Evolutionary conservation across 1,140 invertebrate species (phyloP).

Genomic region (Drosophila willistoni): DNA sequence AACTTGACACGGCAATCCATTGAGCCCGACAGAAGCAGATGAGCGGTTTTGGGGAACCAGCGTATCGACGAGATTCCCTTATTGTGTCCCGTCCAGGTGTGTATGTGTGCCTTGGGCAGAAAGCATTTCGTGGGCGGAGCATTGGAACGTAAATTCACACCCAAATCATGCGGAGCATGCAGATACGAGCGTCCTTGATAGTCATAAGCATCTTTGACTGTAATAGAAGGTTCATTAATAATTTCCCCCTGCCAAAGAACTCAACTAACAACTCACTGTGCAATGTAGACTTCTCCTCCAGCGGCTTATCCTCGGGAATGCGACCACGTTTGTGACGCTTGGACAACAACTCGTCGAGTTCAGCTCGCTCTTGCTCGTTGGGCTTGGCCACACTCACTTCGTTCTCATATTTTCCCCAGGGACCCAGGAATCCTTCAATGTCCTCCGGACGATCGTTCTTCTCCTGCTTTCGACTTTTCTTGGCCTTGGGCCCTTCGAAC

Average conservation of each 20-base stretch:
- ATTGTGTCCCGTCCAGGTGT: conserved; percentile 98
- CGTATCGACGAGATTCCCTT: conserved; percentile 98
- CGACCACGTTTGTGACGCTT: conserved; percentile 94
- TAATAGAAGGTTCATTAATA: conserved; percentile 61
- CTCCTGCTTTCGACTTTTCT: conserved; percentile 95
- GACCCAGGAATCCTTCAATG: conserved; percentile 97
- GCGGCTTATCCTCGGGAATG: conserved; percentile 92
- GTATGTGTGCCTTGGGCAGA: conserved; percentile 97
- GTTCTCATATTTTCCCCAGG: conserved; percentile 97
- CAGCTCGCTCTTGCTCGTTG: conserved; percentile 94
- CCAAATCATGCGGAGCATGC: conserved; percentile 97
- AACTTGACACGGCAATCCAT: conserved; percentile 99
- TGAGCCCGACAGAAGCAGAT: conserved; percentile 96
- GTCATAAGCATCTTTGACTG: conserved; percentile 96
- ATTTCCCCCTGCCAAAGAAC: neutral
- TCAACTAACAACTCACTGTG: conserved; percentile 89
- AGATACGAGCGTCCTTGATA: conserved; percentile 98
- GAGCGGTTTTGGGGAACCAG: conserved; percentile 97
- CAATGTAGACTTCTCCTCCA: conserved; percentile 97
- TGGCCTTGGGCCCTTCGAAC: conserved; percentile 91
- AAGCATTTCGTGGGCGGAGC: conserved; percentile 97
- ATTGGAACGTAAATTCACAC: conserved; percentile 96
- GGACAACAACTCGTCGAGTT: conserved; percentile 96
- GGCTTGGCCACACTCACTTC: conserved; percentile 95
- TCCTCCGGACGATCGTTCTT: conserved; percentile 96